Evolutionary conservation across 2,888 invertebrate genomes (phyloP).

Genomic region (Cybosia mesomella): DNA sequence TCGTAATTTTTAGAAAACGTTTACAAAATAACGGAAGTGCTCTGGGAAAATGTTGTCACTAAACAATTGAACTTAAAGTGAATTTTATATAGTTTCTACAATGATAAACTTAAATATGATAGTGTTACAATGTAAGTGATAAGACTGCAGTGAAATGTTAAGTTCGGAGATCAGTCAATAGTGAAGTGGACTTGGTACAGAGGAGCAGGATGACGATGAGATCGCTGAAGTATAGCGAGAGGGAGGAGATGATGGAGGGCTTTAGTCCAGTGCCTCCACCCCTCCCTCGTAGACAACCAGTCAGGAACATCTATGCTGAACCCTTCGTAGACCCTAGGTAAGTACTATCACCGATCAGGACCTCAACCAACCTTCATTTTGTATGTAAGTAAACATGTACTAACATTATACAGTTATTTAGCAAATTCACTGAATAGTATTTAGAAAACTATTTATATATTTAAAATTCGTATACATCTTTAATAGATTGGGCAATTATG

Average conservation of each 20-base stretch:
- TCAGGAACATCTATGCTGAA: constrained; percentile 89
- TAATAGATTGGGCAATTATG: neutral
- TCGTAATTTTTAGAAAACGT: constrained; percentile 35
- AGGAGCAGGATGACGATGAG: constrained; percentile 87
- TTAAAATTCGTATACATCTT: neutral
- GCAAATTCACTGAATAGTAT: neutral
- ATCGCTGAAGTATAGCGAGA: constrained; percentile 86
- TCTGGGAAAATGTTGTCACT: constrained; percentile 51
- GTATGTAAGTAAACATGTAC: constrained; percentile 47
- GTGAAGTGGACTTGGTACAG: constrained; percentile 76
- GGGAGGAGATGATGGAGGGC: constrained; percentile 86
- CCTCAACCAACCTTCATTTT: constrained; percentile 41
- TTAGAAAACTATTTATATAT: neutral
- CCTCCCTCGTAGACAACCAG: constrained; percentile 87
- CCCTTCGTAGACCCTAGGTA: constrained; percentile 89
- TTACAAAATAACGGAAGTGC: constrained; percentile 36
- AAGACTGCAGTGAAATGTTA: constrained; percentile 74
- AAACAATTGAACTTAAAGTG: constrained; percentile 59
- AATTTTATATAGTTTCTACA: constrained; percentile 45
- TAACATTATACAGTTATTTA: constrained; percentile 16
- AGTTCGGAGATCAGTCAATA: constrained; percentile 62
- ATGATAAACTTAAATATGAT: constrained; percentile 58
- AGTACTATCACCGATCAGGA: constrained; percentile 56
- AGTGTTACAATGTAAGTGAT: constrained; percentile 80
- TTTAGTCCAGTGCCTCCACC: constrained; percentile 88